Evolutionary conservation across 2,113 vertebrate species (phyloP), one percentile per base, ranked within the genome.

Genomic region (Alouatta palliata): DNA sequence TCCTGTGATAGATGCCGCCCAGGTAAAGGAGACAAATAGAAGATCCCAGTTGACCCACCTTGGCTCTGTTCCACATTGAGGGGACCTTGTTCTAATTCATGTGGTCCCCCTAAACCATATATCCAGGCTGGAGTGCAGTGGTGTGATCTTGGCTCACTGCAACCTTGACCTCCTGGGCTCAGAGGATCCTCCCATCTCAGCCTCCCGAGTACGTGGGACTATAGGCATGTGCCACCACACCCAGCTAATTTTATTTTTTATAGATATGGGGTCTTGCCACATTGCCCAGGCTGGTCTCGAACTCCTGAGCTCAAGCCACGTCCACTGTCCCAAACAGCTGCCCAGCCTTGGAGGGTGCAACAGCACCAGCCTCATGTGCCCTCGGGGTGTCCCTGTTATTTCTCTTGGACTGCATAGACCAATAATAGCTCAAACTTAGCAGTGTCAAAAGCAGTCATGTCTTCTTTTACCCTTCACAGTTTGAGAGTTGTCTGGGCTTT

Each of bases 1-100:
- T 40, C 56, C 6, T 16, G 0, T 64, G 11, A 8, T 6, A 17
- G 5, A 8, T 52, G 16, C 76, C 1, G 0, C 10, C 30, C 20
- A 20, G 64, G 83, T 27, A 73, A 37, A 84, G 43, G 43, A 2
- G n/a, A 20, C 6, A 8, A 2, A 1, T 37, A 49, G 81, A 17
- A 25, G 47, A 8, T 87, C n/a, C 87, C 10, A 27, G 37, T 58
- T 16, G 35, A 32, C 54, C n/a, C 58, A 40, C 25, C 37, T 43
- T 25, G 25, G 32, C 86, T 58, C 43, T 79, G 17, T 25, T 27
- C 20, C 12, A 16, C 16, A 8, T 2, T 52, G 40, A 32, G 54
- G 1, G 68, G 7, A 54, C 27, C 45, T 66, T 52, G n/a, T 23
- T 21, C 20, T 8, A 30, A 2, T 79, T 54, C 25, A 45, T 37